phyloP scores from a whole-genome alignment of 2,888 invertebrate species.

The Apotomis betuletana region DNA sequence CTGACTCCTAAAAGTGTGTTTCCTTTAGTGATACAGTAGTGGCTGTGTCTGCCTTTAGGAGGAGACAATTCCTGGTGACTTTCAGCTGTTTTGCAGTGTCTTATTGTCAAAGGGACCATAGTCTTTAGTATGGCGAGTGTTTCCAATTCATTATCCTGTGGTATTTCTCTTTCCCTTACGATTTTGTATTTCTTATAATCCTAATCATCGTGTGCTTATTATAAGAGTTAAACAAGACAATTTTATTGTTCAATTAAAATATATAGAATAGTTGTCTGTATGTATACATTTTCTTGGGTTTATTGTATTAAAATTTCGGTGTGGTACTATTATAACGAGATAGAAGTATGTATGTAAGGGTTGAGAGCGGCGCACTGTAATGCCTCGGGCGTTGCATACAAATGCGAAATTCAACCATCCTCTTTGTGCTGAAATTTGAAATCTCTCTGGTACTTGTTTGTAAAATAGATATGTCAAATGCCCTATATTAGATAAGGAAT shows the following conservation, averaged over 20 bases:
- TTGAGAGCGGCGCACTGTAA: background rate
- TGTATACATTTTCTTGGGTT: background rate
- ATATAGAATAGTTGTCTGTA: conserved; percentile 28
- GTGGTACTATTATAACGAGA: conserved; percentile 39
- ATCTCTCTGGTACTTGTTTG: conserved; percentile 12
- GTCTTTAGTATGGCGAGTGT: conserved; percentile 57
- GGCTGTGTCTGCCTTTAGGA: conserved; percentile 47
- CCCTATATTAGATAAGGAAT: conserved; percentile 57
- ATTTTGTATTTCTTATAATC: conserved; percentile 62
- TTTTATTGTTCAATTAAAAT: conserved; percentile 35
- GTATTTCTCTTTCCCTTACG: conserved; percentile 57
- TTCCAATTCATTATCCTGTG: conserved; percentile 49
- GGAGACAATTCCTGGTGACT: conserved; percentile 50
- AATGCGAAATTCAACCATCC: background rate
- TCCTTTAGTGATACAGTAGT: conserved; percentile 41
- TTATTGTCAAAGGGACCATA: conserved; percentile 72
- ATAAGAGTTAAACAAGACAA: conserved; percentile 41
- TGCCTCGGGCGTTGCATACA: background rate
- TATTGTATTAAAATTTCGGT: conserved; percentile 44
- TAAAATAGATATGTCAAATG: conserved; percentile 32
- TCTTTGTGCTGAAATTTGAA: conserved; percentile 1
- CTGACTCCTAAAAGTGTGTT: conserved; percentile 32
- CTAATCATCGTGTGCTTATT: conserved; percentile 61
- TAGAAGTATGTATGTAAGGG: background rate
- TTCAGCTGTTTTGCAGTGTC: conserved; percentile 60